Conservation (phyloP, 2,797 vertebrate species). For the Cryptoprocta ferox region DNA sequence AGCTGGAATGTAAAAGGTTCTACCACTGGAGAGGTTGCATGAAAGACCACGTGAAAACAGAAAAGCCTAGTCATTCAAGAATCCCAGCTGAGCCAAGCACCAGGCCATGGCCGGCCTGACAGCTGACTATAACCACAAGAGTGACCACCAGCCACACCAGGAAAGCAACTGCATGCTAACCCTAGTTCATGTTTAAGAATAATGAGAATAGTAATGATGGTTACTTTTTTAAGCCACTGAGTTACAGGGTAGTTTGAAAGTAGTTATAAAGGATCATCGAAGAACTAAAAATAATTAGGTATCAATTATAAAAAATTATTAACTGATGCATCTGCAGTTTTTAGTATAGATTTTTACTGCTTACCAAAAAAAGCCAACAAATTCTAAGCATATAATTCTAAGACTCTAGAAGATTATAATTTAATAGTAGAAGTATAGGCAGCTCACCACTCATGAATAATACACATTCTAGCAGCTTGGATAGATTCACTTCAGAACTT, state of each 20-base stretch:
- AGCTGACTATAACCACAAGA: neutral
- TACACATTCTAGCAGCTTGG: neutral
- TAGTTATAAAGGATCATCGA: neutral
- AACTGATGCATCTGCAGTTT: neutral
- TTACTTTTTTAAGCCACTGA: neutral
- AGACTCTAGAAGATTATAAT: neutral
- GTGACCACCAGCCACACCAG: neutral
- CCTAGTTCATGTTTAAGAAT: neutral
- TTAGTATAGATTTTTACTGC: neutral
- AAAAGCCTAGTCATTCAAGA: neutral
- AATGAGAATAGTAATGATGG: neutral
- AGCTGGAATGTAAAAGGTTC: neutral
- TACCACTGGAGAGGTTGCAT: neutral
- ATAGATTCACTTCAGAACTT: neutral
- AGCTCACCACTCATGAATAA: neutral
- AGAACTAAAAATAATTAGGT: slow-evolving; percentile 1
- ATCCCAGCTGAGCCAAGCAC: neutral
- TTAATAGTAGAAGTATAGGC: neutral
- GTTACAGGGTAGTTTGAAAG: neutral
- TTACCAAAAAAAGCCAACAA: neutral
- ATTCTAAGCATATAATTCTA: neutral
- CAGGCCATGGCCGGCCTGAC: neutral
- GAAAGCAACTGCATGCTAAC: neutral
- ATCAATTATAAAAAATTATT: neutral
- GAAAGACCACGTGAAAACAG: neutral